Evolutionary conservation across 2,888 invertebrate species (phyloP), one percentile per base, ranked within the genome.

Genomic region (Entomobrya multifasciata): DNA sequence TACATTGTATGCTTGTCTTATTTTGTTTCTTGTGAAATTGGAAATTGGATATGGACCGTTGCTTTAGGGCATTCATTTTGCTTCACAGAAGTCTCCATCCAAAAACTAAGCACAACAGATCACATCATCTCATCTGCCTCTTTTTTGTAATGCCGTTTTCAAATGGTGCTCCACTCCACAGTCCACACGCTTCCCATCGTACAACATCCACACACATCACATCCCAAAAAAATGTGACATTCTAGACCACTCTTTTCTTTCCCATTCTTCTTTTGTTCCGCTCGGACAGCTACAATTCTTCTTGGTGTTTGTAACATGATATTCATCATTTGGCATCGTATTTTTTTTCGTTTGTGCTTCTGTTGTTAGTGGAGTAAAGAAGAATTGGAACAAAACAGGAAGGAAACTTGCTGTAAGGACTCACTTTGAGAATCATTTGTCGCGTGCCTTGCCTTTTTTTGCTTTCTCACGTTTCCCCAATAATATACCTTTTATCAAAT

Each of bases 11-110:
- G n/a, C n/a, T n/a, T n/a, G n/a, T n/a, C n/a, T n/a, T n/a, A n/a
- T n/a, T 49, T 49, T 49, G 70, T 79, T 67, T 79, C 27, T 30
- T 60, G 22, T 79, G 72, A 89, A 88, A 90, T 90, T 89, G 89
- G 89, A 90, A 89, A 90, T 90, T 88, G 87, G 90, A 90, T 87
- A 87, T 86, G 88, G 85, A 81, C 88, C 80, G 84, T 84, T 88
- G 87, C 90, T 89, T 49, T 81, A 72, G 88, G 90, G 88, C 90
- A 90, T 89, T 89, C 89, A 84, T 78, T 52, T 52, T 52, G 17
- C 52, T 72, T 78, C 55, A 78, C 27, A 60, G 60, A 8, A n/a
- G n/a, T n/a, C n/a, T n/a, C n/a, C n/a, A n/a, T n/a, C n/a, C 27
- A n/a, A 27, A 20, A 57, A 13, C 25, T 10, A 60, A 11, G 4